Conservation (phyloP, 2,888 invertebrate genomes). For the Cantharis lateralis region DNA sequence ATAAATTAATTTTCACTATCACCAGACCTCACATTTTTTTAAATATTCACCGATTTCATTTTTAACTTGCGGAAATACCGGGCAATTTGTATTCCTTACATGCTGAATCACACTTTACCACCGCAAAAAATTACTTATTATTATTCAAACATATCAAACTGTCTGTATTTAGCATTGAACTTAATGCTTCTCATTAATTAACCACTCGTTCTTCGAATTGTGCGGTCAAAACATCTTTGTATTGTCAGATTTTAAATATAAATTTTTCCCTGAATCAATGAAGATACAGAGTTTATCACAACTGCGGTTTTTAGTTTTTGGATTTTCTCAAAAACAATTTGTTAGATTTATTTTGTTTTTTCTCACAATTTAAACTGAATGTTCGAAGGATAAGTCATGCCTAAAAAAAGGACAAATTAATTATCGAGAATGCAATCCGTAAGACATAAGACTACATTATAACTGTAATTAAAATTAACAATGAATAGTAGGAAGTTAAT, state of each 20-base stretch:
- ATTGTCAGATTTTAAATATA: not conserved
- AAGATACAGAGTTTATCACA: not conserved
- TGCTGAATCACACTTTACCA: conserved; percentile 12
- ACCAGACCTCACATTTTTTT: conserved; percentile 30
- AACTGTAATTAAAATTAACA: conserved; percentile 1
- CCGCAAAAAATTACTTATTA: conserved; percentile 18
- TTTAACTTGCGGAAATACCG: conserved; percentile 16
- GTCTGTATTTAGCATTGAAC: conserved; percentile 32
- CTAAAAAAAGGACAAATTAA: not conserved
- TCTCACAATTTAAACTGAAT: not conserved
- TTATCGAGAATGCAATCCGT: not conserved
- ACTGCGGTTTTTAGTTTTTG: not conserved
- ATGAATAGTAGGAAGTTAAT: not conserved
- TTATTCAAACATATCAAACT: conserved; percentile 28
- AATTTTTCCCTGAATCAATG: conserved; percentile 19
- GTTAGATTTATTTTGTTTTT: not conserved
- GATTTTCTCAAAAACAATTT: not conserved
- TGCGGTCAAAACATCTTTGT: conserved; percentile 11
- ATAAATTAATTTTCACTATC: conserved; percentile 40
- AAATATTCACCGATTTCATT: conserved; percentile 5
- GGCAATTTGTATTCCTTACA: conserved; percentile 4
- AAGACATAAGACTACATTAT: not conserved
- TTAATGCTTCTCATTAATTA: conserved; percentile 35
- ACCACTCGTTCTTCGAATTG: conserved; percentile 22
- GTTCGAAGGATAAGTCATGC: not conserved